phyloP scores from a whole-genome alignment of 2,888 invertebrate genomes.

The Drosophila kuntzei region DNA sequence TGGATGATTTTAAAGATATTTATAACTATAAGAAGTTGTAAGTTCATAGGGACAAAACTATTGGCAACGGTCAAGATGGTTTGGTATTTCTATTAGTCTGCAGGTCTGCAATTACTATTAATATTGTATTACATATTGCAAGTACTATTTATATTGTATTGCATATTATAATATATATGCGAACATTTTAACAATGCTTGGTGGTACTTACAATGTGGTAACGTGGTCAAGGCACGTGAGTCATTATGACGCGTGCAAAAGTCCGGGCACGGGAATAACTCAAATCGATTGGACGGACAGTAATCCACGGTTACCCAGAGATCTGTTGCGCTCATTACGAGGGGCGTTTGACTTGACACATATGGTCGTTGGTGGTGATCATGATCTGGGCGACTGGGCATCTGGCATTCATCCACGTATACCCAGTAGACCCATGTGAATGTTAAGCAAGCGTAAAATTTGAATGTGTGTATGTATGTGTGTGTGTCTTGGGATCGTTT shows the following conservation, averaged over 20 bases:
- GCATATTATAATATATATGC: no score
- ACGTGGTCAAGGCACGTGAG: constrained; percentile 13
- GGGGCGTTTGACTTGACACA: constrained; percentile 70
- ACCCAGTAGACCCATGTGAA: constrained; percentile 9
- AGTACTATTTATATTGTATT: no score
- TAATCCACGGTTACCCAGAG: constrained; percentile 37
- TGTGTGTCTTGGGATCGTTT: constrained; percentile 11
- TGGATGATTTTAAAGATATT: no score
- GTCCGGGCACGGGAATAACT: constrained; percentile 28
- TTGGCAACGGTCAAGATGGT: no score
- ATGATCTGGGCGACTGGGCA: constrained; percentile 53
- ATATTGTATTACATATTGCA: no score
- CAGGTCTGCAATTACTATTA: no score
- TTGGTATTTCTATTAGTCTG: no score
- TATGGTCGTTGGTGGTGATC: constrained; percentile 59
- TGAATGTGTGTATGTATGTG: constrained; percentile 35
- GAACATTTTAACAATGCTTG: no score
- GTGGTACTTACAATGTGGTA: constrained; percentile 36
- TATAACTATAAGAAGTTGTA: no score
- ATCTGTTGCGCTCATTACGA: constrained; percentile 67
- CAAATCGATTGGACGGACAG: constrained; percentile 22
- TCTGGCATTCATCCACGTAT: constrained; percentile 52
- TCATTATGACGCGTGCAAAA: constrained; percentile 40
- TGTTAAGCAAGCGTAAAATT: constrained; percentile 69
- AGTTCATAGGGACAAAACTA: no score